These are phyloP conservation scores for Aspidiotus destructor DNA, from an alignment of 2,888 invertebrate species.

Conservation along the genomic window DNA sequence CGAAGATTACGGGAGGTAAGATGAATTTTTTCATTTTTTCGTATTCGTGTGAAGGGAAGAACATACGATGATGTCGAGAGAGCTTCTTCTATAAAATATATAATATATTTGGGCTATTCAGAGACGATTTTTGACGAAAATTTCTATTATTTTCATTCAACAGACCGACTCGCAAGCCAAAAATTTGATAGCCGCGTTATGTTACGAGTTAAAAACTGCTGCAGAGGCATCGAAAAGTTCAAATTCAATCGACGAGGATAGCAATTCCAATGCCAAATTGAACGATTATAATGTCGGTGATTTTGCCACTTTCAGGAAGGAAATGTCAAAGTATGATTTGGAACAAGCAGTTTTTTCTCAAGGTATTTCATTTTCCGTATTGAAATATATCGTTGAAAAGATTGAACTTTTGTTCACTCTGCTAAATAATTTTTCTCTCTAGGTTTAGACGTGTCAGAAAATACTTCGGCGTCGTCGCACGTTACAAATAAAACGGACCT, in stretches of 20 bases:
- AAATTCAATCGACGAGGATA: slow-evolving; percentile 8
- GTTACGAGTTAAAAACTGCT: slow-evolving; percentile 24
- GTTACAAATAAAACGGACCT: neutral
- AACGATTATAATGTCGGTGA: slow-evolving; percentile 20
- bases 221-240: slow-evolving; percentile 9
- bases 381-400: neutral
- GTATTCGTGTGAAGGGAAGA: neutral
- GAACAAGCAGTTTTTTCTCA: slow-evolving; percentile 24
- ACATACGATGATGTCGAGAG: neutral
- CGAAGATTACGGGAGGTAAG: slow-evolving; percentile 19
- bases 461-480: neutral
- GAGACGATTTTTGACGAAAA: neutral
- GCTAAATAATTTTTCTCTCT: neutral
- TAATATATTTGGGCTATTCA: too few species aligned
- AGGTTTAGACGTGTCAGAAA: slow-evolving; percentile 25
- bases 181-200: slow-evolving; percentile 27
- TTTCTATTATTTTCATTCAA: neutral
- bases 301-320: slow-evolving; percentile 18
- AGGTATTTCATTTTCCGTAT: neutral
- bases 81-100: neutral
- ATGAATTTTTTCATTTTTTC: neutral
- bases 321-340: slow-evolving; percentile 20
- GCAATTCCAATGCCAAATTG: slow-evolving; percentile 9
- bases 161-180: slow-evolving; percentile 24
- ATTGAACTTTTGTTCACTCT: neutral